These are phyloP conservation scores for Myotis brandtii DNA, from an alignment of 2,113 vertebrate species.

Conservation along the genomic window DNA sequence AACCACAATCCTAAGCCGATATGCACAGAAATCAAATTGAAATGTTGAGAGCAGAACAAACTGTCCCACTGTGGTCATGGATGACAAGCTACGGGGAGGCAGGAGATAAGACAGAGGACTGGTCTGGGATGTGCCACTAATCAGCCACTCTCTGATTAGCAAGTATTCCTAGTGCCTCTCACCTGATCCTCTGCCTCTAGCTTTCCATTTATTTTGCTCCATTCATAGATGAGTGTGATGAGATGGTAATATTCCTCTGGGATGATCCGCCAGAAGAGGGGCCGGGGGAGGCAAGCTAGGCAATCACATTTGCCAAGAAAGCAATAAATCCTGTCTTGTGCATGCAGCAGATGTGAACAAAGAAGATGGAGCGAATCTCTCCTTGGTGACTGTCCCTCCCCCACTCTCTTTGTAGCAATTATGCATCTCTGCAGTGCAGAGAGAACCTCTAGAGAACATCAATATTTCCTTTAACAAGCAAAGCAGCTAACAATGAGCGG, in stretches of 20 bases:
- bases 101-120: slow-evolving; percentile 7
- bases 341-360: slow-evolving; percentile 83
- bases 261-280: slow-evolving; percentile 74
- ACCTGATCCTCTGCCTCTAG: slow-evolving; percentile 76
- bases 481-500: slow-evolving; percentile 33
- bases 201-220: slow-evolving; percentile 82
- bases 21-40: slow-evolving; percentile 28
- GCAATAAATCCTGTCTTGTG: slow-evolving; percentile 72
- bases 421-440: not conserved
- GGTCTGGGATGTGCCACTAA: slow-evolving; percentile 50
- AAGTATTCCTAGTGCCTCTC: slow-evolving; percentile 74
- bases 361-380: slow-evolving; percentile 73
- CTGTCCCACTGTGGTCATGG: not conserved
- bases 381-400: slow-evolving; percentile 63
- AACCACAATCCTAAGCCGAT: slow-evolving; percentile 14
- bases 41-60: slow-evolving; percentile 30
- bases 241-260: slow-evolving; percentile 73
- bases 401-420: slow-evolving; percentile 40
- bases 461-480: slow-evolving; percentile 71
- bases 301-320: slow-evolving; percentile 67
- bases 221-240: slow-evolving; percentile 79
- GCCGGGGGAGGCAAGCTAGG: slow-evolving; percentile 64
- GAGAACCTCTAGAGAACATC: slow-evolving; percentile 63
- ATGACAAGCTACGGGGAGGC: slow-evolving; percentile 59
- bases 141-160: slow-evolving; percentile 74